Evolutionary conservation across 1,140 invertebrate species (phyloP).

Genomic region (Drosophila biarmipes): DNA sequence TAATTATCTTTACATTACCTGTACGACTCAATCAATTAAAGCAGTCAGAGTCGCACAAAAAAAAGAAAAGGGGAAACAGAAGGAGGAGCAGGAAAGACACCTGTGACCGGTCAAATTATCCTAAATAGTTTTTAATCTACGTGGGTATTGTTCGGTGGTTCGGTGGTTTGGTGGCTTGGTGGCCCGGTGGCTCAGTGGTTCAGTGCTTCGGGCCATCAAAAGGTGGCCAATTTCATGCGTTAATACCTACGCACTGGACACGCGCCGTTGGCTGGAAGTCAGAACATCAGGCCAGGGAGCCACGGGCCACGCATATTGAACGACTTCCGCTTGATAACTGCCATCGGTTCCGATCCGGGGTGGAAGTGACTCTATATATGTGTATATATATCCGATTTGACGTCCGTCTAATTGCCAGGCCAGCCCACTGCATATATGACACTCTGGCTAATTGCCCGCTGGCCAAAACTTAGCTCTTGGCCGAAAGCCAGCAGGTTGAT

Average conservation of each 20-base stretch:
- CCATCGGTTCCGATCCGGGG: conserved; percentile 29
- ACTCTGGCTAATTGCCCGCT: conserved; percentile 59
- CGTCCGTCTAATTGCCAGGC: conserved; percentile 62
- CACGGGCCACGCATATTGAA: conserved; percentile 74
- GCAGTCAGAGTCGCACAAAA: not conserved
- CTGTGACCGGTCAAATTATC: conserved; percentile 37
- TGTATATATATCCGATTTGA: conserved; percentile 5
- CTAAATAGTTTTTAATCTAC: conserved; percentile 73
- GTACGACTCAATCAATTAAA: conserved; percentile 38
- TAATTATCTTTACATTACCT: conserved; percentile 25
- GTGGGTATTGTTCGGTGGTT: conserved; percentile 22
- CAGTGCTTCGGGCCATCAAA: conserved; percentile 8
- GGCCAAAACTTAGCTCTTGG: conserved; percentile 33
- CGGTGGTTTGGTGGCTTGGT: not conserved
- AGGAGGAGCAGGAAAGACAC: conserved; percentile 28
- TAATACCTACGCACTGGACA: conserved; percentile 70
- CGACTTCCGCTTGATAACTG: conserved; percentile 63
- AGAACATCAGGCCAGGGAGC: conserved; percentile 2
- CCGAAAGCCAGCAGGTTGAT: conserved; percentile 30
- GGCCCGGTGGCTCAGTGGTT: not conserved
- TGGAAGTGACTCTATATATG: conserved; percentile 24
- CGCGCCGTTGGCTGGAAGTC: conserved; percentile 48
- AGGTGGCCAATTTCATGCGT: conserved; percentile 73
- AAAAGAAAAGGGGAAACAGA: not conserved
- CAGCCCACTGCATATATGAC: conserved; percentile 71